Evolutionary conservation across 2,797 vertebrate species (phyloP), one percentile per base, ranked within the genome.

Genomic region (Avahi laniger): DNA sequence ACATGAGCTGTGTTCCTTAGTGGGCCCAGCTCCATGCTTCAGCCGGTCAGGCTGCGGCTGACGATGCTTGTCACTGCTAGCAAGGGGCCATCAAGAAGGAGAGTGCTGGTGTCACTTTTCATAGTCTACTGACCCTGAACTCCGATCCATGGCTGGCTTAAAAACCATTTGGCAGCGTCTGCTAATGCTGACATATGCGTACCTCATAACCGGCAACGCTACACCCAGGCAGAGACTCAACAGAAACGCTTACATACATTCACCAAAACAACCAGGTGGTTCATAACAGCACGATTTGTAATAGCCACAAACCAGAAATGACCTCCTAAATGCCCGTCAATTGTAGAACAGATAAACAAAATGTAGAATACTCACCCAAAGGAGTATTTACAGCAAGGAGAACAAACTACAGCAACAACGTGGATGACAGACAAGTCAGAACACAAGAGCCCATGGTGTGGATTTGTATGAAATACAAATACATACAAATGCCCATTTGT

Each of bases 1-100:
- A 35, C 0, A 0, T 52, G 7, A 65, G 38, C 2, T 41, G 46
- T 28, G 46, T 63, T 26, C 79, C 30, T 7, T 0, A 5, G n/a
- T 7, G 35, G 41, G 41, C 5, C 8, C 5, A 8, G 82, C 70
- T 90, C 73, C n/a, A 54, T 24, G 52, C 54, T 85, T 43, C 41
- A 33, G 48, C 33, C 8, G 48, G n/a, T 15, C 33, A 65, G n/a
- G 67, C 59, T 4, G 7, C 2, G 46, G 38, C 59, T 43, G 59
- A 80, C 73, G 83, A 82, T 10, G 7, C 59, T 24, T 69, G 17
- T 30, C 14, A 13, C 17, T n/a, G 63, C 50, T n/a, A 59, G 50
- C 33, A 33, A 3, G 0, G 35, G 54, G 20, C 35, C 41, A 41
- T 20, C 24, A 50, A 52, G 43, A 13, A 46, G 54, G 48, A 79